Evolutionary conservation across 1,140 invertebrate species (phyloP).

Genomic region (Lysiphlebus fabarum): DNA sequence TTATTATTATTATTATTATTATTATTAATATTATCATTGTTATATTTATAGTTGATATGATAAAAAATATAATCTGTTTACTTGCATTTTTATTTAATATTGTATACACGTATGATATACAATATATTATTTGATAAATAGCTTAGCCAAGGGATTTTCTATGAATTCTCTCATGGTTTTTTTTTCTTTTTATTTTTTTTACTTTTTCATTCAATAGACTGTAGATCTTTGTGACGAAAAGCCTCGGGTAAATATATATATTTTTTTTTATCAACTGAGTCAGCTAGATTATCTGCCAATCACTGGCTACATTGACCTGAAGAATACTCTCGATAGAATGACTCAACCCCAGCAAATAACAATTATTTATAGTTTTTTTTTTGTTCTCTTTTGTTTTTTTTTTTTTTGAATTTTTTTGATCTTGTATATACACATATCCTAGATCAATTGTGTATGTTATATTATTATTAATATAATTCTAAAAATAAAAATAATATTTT

Average conservation of each 20-base stretch:
- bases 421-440: not conserved
- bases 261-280: conserved; percentile 32
- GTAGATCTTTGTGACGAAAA: conserved; percentile 27
- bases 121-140: not conserved
- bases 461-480: too few relatives aligned
- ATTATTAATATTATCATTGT: too few relatives aligned
- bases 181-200: conserved; percentile 24
- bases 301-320: conserved; percentile 31
- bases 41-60: too few relatives aligned
- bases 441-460: not conserved
- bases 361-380: not conserved
- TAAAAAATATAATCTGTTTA: too few relatives aligned
- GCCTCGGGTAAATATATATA: conserved; percentile 27
- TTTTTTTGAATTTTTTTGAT: not conserved
- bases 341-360: conserved; percentile 19
- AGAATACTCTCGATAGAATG: conserved; percentile 30
- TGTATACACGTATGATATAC: not conserved
- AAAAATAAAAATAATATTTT: too few relatives aligned
- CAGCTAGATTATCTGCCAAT: conserved; percentile 29
- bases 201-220: too few relatives aligned
- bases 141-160: not conserved
- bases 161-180: not conserved
- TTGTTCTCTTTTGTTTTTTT: too few relatives aligned
- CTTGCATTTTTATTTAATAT: too few relatives aligned
- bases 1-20: too few relatives aligned